A percentile compares a stretch with the other conserved stretches of the same genome.
phyloP scores from a whole-genome alignment of 2,113 vertebrate genomes.

The Andinoacara biseriatus region DNA sequence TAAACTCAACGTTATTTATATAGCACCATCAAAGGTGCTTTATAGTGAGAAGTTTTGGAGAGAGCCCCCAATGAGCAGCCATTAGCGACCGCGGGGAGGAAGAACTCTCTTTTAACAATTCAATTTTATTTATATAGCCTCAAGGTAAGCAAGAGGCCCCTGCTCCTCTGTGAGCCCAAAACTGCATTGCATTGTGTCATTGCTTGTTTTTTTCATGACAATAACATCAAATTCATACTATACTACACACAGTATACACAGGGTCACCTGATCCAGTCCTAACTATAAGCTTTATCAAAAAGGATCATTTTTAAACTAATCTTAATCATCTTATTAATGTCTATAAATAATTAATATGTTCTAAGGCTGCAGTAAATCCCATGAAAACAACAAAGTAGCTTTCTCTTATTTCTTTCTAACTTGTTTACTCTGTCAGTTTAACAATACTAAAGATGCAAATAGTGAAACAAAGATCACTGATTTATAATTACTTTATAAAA shows the following conservation, averaged over 20 bases:
- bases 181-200: not conserved
- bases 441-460: not conserved
- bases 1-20: not conserved
- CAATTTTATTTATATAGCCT: too few relatives aligned
- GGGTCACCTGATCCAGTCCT: not conserved
- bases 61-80: not conserved
- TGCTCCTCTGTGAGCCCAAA: not conserved
- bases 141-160: not conserved
- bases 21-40: not conserved
- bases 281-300: too few relatives aligned
- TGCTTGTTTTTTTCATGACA: not conserved
- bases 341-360: too few relatives aligned
- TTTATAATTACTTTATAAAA: not conserved
- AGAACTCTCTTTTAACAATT: not conserved
- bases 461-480: not conserved
- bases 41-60: not conserved
- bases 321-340: too few relatives aligned
- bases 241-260: not conserved
- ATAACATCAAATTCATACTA: not conserved
- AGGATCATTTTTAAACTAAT: too few relatives aligned
- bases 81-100: not conserved
- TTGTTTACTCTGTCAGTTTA: not conserved
- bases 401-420: not conserved
- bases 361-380: too few relatives aligned
- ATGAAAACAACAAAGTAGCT: too few relatives aligned